Evolutionary conservation across 2,797 vertebrate genomes (phyloP), one percentile per base, ranked within the genome.

Genomic region (Diglossa cyanea): DNA sequence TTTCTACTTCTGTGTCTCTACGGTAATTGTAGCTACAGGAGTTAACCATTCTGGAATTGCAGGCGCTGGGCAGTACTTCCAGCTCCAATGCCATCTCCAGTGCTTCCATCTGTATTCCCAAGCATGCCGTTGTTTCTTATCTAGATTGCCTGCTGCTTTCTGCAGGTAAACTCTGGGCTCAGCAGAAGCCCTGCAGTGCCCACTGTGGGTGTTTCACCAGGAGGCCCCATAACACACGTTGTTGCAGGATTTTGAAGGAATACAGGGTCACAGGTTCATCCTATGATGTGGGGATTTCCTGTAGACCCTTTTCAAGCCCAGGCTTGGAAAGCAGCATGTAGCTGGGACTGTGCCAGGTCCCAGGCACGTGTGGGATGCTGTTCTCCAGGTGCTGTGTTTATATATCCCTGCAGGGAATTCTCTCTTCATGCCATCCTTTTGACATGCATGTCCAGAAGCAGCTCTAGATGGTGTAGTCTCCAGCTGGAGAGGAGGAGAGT

Each of bases 171-270:
- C 18, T 16, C 26, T 25, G 26, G 23, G 31, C 44, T 63, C 25
- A 35, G 53, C 67, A 87, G 45, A 45, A 68, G 19, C 13, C 44
- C 42, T 25, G 19, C 16, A 18, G 23, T 37, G 10, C 40, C 17
- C 16, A 12, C 12, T 17, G 39, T 14, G 10, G 1, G 0, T 26
- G 26, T 33, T 74, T 47, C 44, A 66, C 11, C n/a, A 47, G 30
- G 26, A 13, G 13, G n/a, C 11, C 48, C 14, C 23, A 1, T 13
- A 66, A 54, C 6, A 21, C 2, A 0, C 1, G 0, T 2, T 26
- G 6, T 18, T 57, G 21, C 33, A 17, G 14, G 28, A 50, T 73
- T 92, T 65, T 33, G n/a, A 33, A 58, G 67, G 51, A 61, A 39
- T 5, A 10, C 8, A 44, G 37, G 7, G 17, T 81, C 3, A 3